A percentile compares a stretch with the other conserved stretches of the same genome.
phyloP scores from a whole-genome alignment of 2,888 invertebrate species.

The Hybos culiciformis region DNA sequence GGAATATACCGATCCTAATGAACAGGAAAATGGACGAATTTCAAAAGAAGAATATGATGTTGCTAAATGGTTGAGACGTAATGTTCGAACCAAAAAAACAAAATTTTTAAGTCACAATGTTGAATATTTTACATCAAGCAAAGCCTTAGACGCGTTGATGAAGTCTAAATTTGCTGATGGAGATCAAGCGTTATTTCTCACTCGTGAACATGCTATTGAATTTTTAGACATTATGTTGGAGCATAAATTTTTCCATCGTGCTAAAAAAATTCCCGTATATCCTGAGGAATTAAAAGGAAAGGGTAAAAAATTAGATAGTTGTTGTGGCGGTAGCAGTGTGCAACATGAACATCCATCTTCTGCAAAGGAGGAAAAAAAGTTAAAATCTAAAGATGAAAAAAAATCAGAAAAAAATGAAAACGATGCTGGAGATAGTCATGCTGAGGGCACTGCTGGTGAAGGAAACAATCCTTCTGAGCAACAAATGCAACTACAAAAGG shows the following conservation, averaged over 20 bases:
- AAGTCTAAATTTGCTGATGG: constrained; percentile 81
- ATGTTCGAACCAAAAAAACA: constrained; percentile 88
- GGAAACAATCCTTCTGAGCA: constrained; percentile 14
- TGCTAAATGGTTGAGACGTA: constrained; percentile 88
- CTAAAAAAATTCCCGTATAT: constrained; percentile 60
- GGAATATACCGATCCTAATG: constrained; percentile 35
- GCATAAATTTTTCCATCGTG: constrained; percentile 92
- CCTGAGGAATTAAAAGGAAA: constrained; percentile 25
- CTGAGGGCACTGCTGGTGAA: constrained; percentile 25
- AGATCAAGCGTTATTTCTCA: constrained; percentile 62
- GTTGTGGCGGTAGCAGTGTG: constrained; percentile 8
- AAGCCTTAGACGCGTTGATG: constrained; percentile 83
- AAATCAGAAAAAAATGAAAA: constrained; percentile 21
- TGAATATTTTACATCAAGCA: constrained; percentile 85
- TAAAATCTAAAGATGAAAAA: constrained; percentile 7
- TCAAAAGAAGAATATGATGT: constrained; percentile 84
- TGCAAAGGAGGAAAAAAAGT: constrained; percentile 5
- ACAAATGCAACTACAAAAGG: constrained; percentile 28
- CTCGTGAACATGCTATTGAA: constrained; percentile 63
- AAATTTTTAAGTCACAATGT: constrained; percentile 94
- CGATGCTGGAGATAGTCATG: constrained; percentile 35
- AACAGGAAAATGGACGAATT: constrained; percentile 53
- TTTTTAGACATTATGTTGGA: constrained; percentile 73
- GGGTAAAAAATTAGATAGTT: constrained; percentile 5
- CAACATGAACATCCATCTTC: constrained; percentile 11